Evolutionary conservation across 53 echinoderm and acorn worm species (phyloP).

Genomic region (Echinometra lucunter): DNA sequence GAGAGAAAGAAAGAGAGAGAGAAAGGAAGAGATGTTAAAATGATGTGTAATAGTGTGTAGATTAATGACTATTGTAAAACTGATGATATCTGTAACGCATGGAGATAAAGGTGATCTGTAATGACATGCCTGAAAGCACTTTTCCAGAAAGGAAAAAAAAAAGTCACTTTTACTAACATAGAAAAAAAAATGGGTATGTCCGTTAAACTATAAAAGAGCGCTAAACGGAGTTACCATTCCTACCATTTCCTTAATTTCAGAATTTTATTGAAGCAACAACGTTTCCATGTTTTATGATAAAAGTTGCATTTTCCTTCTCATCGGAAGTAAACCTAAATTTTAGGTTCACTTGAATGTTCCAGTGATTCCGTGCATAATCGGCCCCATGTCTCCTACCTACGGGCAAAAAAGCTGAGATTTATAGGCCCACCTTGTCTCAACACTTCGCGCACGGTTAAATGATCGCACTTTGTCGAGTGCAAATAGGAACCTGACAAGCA

Average conservation of each 20-base stretch:
- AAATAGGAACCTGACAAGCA: slow-evolving; percentile 60
- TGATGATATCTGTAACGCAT: too few species aligned
- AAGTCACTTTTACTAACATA: too few species aligned
- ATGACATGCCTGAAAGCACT: too few species aligned
- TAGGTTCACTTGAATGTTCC: not conserved
- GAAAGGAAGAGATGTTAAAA: not conserved
- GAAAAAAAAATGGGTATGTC: too few species aligned
- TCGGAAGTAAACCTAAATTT: not conserved
- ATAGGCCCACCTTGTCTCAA: not conserved
- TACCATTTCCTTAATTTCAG: not conserved
- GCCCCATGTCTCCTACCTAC: not conserved
- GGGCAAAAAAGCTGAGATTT: not conserved
- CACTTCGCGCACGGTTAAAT: slow-evolving; percentile 25
- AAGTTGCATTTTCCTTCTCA: not conserved
- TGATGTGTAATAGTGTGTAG: too few species aligned
- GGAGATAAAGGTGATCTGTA: too few species aligned
- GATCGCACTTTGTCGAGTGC: slow-evolving; percentile 43
- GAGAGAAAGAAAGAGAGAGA: not conserved
- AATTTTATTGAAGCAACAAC: not conserved
- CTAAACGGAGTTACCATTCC: too few species aligned
- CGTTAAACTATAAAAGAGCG: too few species aligned
- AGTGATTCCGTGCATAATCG: not conserved
- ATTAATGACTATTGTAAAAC: too few species aligned
- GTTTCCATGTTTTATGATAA: not conserved
- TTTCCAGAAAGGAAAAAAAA: too few species aligned